A percentile compares a stretch with the other conserved stretches of the same genome.
Evolutionary conservation across 1,140 invertebrate genomes (phyloP).

Genomic region (Physella acuta): DNA sequence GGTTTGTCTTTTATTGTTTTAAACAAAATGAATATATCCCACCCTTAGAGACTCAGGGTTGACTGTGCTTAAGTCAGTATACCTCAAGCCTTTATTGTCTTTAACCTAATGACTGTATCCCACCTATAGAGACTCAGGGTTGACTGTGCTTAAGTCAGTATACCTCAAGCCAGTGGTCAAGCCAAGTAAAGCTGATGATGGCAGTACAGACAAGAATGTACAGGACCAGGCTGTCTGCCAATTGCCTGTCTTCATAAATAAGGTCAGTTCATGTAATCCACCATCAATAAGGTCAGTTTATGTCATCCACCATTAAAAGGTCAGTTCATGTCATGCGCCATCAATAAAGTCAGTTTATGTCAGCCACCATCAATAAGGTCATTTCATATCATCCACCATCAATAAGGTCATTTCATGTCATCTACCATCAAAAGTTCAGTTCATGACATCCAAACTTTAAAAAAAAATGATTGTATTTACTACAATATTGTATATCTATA

Average conservation of each 20-base stretch:
- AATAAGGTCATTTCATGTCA: neutral
- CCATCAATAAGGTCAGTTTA: neutral
- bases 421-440: neutral
- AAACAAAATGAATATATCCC: no score
- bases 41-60: neutral
- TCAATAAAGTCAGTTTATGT: neutral
- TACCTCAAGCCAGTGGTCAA: slow-evolving; percentile 29
- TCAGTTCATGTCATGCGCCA: neutral
- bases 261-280: slow-evolving; percentile 33
- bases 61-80: slow-evolving; percentile 18
- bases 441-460: neutral
- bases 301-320: neutral
- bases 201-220: slow-evolving; percentile 15
- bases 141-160: slow-evolving; percentile 13
- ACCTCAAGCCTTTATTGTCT: slow-evolving; percentile 12
- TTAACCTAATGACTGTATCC: no score
- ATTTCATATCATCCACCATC: neutral
- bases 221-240: slow-evolving; percentile 32
- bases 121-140: neutral
- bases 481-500: neutral
- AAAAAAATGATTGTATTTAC: neutral
- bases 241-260: slow-evolving; percentile 55
- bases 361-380: no score
- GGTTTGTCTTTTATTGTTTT: neutral
- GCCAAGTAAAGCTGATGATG: neutral